Base-by-base conservation (phyloP, 2,797 vertebrate genomes). In the Hylomyscus alleni region DNA sequence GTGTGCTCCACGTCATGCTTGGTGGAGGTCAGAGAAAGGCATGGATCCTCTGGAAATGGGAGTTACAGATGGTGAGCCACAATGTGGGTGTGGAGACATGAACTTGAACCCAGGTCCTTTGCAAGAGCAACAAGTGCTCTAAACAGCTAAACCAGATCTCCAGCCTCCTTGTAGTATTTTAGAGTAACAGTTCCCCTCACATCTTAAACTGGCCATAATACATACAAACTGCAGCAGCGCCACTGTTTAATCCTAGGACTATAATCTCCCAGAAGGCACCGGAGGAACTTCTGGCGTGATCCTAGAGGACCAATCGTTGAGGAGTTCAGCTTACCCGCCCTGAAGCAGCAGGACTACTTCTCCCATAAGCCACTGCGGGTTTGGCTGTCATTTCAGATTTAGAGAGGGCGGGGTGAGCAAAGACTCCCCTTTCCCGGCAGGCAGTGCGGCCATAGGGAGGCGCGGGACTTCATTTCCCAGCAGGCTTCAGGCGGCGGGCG, bases 391-490 rank as follows among this genome's bases (percentile, higher is more conserved):
- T 89, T 76, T 73, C 15, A 50, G 81, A 24, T 29, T 50, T 69
- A 0, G 81, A 34, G 0, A 5, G 60, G 81, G 58, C 11, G 6
- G 73, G 56, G 56, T 50, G 8, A 10, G 13, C 14, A 22, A 12
- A 90, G 78, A 97, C 90, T 97, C 29, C 75, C 34, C 58, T 52
- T 89, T 96, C 95, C 97, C 97, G 73, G 94, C 81, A 94, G 80
- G 92, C 95, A 44, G 52, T 60, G 94, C 92, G 94, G 83, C n/a
- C 26, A 34, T 5, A 73, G 54, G n/a, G 93, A 81, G 90, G 93
- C 67, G 86, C 89, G 90, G 97, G 81, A 92, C 90, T 95, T 56
- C 54, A 94, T 87, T 83, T 98, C 97, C 98, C 97, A 88, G 96
- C 89, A 94, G 96, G 95, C 97, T 75, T 72, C 83, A 54, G 96